phyloP scores from a whole-genome alignment of 2,888 invertebrate genomes.

The Cryptophagus acutangulus region DNA sequence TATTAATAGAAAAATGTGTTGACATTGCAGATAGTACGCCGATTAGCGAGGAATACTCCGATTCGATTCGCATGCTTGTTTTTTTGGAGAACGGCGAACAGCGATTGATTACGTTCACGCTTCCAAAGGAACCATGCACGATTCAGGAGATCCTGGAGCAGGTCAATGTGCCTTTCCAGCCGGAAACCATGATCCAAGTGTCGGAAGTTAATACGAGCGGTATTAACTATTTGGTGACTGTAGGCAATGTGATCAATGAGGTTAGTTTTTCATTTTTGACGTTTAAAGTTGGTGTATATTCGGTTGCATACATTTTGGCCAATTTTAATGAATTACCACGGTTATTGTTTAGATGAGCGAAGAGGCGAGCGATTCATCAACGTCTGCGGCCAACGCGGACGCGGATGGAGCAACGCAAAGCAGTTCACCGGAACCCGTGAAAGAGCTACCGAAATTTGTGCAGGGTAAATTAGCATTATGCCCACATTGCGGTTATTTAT shows the following conservation, averaged over 20 bases:
- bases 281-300: not conserved
- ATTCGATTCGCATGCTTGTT: constrained; percentile 75
- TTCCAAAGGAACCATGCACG: constrained; percentile 77
- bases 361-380: not conserved
- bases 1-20: not conserved
- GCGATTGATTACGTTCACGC: constrained; percentile 74
- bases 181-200: constrained; percentile 68
- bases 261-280: no score
- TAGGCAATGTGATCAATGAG: constrained; percentile 49
- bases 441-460: constrained; percentile 55
- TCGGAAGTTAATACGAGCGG: constrained; percentile 68
- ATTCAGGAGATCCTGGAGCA: constrained; percentile 77
- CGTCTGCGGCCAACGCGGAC: constrained; percentile 17
- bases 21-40: constrained; percentile 45
- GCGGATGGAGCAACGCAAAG: no score
- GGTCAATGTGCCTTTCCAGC: constrained; percentile 66
- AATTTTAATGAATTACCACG: not conserved
- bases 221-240: constrained; percentile 75
- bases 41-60: constrained; percentile 52
- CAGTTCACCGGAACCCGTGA: constrained; percentile 57
- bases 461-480: constrained; percentile 76
- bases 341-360: not conserved
- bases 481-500: constrained; percentile 72
- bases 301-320: not conserved
- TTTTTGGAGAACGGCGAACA: constrained; percentile 73